Conservation (phyloP, 2,888 invertebrate species). For the Uloborus plumipes region DNA sequence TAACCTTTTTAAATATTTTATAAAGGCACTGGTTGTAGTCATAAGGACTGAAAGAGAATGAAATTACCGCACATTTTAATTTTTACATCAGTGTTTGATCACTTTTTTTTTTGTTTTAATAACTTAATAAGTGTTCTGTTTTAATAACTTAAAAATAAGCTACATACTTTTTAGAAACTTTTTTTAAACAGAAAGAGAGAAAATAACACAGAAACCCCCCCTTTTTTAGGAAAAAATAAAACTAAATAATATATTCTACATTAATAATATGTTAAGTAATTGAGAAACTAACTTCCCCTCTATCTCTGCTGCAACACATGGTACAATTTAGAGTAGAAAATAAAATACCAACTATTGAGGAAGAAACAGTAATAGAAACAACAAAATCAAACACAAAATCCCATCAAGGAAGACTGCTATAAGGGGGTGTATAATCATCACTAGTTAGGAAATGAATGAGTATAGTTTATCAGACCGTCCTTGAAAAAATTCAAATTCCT, state of each 20-base stretch:
- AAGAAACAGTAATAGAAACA: constrained; percentile 55
- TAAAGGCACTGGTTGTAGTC: too few species aligned
- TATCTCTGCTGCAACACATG: constrained; percentile 57
- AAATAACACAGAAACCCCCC: background rate
- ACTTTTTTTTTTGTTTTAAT: too few species aligned
- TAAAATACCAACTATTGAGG: constrained; percentile 45
- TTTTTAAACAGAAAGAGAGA: too few species aligned
- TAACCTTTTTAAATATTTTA: too few species aligned
- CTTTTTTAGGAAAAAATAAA: background rate
- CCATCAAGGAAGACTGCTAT: constrained; percentile 43
- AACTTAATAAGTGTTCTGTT: too few species aligned
- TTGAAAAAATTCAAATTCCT: constrained; percentile 25
- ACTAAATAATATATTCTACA: background rate
- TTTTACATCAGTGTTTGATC: too few species aligned
- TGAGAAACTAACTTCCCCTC: constrained; percentile 36
- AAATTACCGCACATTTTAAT: too few species aligned
- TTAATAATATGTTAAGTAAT: background rate
- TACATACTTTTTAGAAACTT: too few species aligned
- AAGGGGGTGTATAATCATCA: constrained; percentile 51
- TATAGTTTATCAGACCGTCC: constrained; percentile 46
- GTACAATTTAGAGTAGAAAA: constrained; percentile 45
- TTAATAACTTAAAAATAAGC: too few species aligned
- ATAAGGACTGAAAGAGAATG: too few species aligned
- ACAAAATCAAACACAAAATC: constrained; percentile 60
- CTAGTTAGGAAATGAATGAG: constrained; percentile 47